Base-by-base conservation (phyloP, 2,888 invertebrate species). In the Parnassius smintheus region DNA sequence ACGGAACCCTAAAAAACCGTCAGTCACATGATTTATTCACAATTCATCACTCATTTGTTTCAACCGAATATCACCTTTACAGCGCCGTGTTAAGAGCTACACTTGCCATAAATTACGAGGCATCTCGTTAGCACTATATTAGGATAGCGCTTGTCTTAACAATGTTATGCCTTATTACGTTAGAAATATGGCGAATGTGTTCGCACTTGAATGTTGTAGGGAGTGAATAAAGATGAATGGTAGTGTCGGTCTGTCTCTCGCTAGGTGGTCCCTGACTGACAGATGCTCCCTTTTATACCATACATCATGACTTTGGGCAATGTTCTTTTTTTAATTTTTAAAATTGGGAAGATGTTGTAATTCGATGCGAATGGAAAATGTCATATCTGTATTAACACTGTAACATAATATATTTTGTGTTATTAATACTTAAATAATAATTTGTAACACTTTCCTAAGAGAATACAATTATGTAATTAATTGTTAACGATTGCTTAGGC, bases 221-320 rank as follows among this genome's bases (percentile, higher is more conserved):
- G 57, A 70, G 71, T 75, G 81, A 83, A 87, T 89, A 88, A 88
- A 88, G 88, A 89, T 86, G 87, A 88, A 90, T 88, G 85, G 81
- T 77, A 69, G 75, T 83, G 84, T 84, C 87, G 80, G 82, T 72
- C 75, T 83, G 84, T 84, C 87, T 81, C 82, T 73, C 77, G 73
- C 80, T 86, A 83, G 88, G 87, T 88, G 88, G 88, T 85, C 86
- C 80, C 76, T 88, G 89, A 88, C 82, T 83, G 86, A 86, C 87
- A 86, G 87, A 84, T 84, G 85, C 76, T 83, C 78, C 76, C 78
- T 82, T 86, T 79, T 73, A 76, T 80, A 75, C 72, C 75, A 72
- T 75, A 73, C 69, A 73, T 73, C 73, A 70, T 65, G 66, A 70
- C 71, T 72, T 68, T 70, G 73, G 73, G 70, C 72, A 77, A 35